phyloP scores from a whole-genome alignment of 2,888 invertebrate genomes.

The Netelia fuscicornis region DNA sequence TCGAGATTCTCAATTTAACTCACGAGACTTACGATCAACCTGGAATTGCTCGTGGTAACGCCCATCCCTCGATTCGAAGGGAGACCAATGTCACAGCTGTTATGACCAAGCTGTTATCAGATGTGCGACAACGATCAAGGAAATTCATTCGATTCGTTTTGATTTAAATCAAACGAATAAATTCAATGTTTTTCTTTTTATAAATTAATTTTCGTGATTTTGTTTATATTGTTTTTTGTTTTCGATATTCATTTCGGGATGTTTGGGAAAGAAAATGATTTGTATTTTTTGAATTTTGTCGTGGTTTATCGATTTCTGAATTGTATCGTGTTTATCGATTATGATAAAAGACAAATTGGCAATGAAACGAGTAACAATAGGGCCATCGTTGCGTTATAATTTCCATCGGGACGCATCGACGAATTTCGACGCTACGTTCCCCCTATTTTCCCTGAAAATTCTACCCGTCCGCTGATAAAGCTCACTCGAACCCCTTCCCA shows the following conservation, averaged over 20 bases:
- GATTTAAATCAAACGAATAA: background rate
- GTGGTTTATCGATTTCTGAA: too few relatives aligned
- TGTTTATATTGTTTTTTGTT: too few relatives aligned
- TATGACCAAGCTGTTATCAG: slow-evolving; percentile 6
- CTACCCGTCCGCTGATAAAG: background rate
- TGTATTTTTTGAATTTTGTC: background rate
- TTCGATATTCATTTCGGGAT: too few relatives aligned
- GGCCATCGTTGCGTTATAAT: slow-evolving; percentile 11
- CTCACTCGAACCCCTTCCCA: background rate
- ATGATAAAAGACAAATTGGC: slow-evolving; percentile 23
- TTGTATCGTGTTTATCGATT: slow-evolving; percentile 18
- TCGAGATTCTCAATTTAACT: slow-evolving; percentile 35
- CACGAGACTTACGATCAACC: slow-evolving; percentile 12
- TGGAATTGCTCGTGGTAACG: background rate
- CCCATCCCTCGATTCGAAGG: background rate
- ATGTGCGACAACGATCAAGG: background rate
- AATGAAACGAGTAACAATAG: slow-evolving; percentile 33
- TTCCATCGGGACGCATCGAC: slow-evolving; percentile 26
- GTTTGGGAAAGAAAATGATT: too few relatives aligned
- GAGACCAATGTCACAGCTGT: background rate
- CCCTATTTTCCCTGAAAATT: background rate
- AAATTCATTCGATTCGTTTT: background rate
- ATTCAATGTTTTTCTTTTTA: background rate
- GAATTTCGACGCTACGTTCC: slow-evolving; percentile 5
- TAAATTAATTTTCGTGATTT: too few relatives aligned